Evolutionary conservation across 2,113 vertebrate species (phyloP).

Genomic region (Numida meleagris): DNA sequence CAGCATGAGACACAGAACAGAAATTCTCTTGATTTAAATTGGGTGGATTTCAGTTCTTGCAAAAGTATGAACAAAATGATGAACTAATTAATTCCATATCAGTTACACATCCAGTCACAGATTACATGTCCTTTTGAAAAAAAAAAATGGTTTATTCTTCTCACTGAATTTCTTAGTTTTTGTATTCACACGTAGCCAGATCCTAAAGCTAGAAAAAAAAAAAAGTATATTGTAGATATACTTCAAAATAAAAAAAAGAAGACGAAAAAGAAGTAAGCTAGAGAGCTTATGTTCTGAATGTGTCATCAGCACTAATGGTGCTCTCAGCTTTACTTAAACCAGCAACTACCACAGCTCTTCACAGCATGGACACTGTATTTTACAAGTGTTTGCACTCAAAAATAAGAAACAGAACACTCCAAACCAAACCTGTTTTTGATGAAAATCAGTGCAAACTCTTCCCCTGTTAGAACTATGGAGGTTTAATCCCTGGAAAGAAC

Average conservation of each 20-base stretch:
- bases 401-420: not conserved
- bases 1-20: too few relatives aligned
- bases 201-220: not conserved
- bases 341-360: not conserved
- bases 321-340: not conserved
- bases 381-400: not conserved
- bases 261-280: not conserved
- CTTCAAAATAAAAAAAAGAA: not conserved
- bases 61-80: not conserved
- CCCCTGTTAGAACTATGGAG: not conserved
- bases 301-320: not conserved
- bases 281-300: not conserved
- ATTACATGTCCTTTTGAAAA: not conserved
- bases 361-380: not conserved
- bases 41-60: not conserved
- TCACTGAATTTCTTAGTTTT: not conserved
- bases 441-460: not conserved
- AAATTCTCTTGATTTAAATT: not conserved
- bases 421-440: not conserved
- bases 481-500: not conserved
- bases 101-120: not conserved
- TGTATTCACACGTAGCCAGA: not conserved
- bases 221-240: not conserved
- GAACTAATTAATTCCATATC: not conserved
- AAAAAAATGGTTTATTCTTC: not conserved